These are phyloP conservation scores for Calliopsis andreniformis DNA, from an alignment of 1,140 invertebrate species.

Conservation along the genomic window DNA sequence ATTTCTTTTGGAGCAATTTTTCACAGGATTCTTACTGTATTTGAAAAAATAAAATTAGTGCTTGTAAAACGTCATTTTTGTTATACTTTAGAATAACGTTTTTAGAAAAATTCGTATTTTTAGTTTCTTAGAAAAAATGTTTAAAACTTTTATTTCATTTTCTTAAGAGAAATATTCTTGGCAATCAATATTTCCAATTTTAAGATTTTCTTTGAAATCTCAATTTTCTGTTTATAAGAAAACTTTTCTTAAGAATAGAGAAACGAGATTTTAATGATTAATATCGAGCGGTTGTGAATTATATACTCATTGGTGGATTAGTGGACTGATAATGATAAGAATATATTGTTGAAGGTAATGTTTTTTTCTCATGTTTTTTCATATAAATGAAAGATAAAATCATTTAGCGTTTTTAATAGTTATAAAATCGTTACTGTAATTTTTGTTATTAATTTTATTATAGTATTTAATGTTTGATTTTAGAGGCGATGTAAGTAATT, in stretches of 20 bases:
- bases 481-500: slow-evolving; percentile 21
- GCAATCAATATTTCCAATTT: not conserved
- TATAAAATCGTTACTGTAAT: slow-evolving; percentile 19
- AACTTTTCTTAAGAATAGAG: slow-evolving; percentile 19
- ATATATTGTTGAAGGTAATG: slow-evolving; percentile 24
- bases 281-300: slow-evolving; percentile 58
- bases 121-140: not conserved
- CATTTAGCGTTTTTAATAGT: slow-evolving; percentile 17
- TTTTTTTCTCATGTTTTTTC: slow-evolving; percentile 7
- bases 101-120: not conserved
- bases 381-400: slow-evolving; percentile 17
- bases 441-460: slow-evolving; percentile 46
- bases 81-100: not conserved
- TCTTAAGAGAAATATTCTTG: slow-evolving; percentile 6
- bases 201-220: not conserved
- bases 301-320: slow-evolving; percentile 54
- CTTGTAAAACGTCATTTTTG: not conserved
- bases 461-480: slow-evolving; percentile 25
- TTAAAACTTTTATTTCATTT: slow-evolving; percentile 14
- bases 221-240: slow-evolving; percentile 18
- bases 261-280: not conserved
- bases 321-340: slow-evolving; percentile 42
- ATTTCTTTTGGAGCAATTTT: not conserved
- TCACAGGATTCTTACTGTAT: not conserved
- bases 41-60: not conserved